Evolutionary conservation across 2,888 invertebrate genomes (phyloP), one percentile per base, ranked within the genome.

Genomic region (Nemoura dubitans): DNA sequence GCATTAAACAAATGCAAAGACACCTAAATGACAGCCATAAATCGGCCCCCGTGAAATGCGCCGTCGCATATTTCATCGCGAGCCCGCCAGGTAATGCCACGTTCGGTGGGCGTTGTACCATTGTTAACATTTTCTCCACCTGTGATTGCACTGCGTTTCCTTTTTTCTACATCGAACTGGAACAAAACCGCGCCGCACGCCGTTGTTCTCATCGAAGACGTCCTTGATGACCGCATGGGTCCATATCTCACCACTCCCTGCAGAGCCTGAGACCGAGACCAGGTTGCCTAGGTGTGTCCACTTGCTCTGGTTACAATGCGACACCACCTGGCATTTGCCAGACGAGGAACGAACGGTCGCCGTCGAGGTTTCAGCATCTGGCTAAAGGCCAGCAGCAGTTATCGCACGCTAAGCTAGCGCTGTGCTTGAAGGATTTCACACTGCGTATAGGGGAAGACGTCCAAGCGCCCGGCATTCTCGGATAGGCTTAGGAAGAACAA

Each of bases 21-120:
- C 84, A 84, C 84, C 84, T 84, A 81, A 81, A 81, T 81, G 81
- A 81, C 81, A 81, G 81, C 81, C 1, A 81, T 81, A 81, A 81
- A 81, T 81, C 81, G 81, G 10, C 59, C 14, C 2, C 59, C 81
- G 30, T 29, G 30, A 81, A 30, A 81, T 78, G 28, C 7, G 28
- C 28, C 21, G 81, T 30, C 81, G 81, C n/a, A n/a, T 81, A 81
- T 81, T 81, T 81, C 81, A 81, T 30, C 28, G 59, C 59, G 6
- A 6, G n/a, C 21, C 26, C 81, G 28, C 81, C 14, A 29, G 29
- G 81, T 81, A 28, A n/a, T 14, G n/a, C 28, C 16, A 30, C 28
- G 3, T 10, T 29, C 30, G 30, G 81, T 81, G 81, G 81, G 81
- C 81, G 81, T 81, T 30, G 81, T 30, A 29, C 81, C 28, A 81